Conservation (phyloP, 2,113 vertebrate genomes). For the Ophiodon elongatus region DNA sequence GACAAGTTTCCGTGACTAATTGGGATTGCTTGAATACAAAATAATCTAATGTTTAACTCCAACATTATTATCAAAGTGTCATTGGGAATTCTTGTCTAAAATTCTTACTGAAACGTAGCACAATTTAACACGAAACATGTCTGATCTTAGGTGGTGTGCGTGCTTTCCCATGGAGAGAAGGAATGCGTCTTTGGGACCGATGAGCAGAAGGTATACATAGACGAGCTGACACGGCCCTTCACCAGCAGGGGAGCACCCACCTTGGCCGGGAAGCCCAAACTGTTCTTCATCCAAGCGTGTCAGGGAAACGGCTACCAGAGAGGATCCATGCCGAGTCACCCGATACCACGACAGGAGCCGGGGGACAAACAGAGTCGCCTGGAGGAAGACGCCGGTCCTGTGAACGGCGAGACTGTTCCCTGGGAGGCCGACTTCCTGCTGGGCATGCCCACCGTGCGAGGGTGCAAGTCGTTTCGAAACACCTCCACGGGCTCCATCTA, state of each 20-base stretch:
- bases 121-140: background rate
- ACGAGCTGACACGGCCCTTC: constrained; percentile 77
- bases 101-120: background rate
- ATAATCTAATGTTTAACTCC: background rate
- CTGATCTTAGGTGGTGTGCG: constrained; percentile 68
- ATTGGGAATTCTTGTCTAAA: background rate
- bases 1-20: background rate
- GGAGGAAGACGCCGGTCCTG: constrained; percentile 68
- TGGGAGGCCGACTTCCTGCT: constrained; percentile 83
- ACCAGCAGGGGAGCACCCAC: constrained; percentile 74
- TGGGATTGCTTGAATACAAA: background rate
- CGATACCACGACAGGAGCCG: background rate
- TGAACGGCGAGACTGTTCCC: constrained; percentile 58
- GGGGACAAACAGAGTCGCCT: accelerated
- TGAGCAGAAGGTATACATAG: constrained; percentile 53
- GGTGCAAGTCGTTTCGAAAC: constrained; percentile 72
- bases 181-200: constrained; percentile 81
- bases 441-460: constrained; percentile 83
- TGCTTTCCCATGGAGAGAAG: constrained; percentile 86
- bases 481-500: constrained; percentile 77
- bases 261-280: constrained; percentile 89
- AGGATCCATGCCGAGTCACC: constrained; percentile 47
- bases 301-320: constrained; percentile 83
- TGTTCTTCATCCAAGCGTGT: constrained; percentile 94
- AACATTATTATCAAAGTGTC: background rate